Percentiles rank a stretch among this genome's conserved stretches.
Evolutionary conservation across 2,888 invertebrate species (phyloP).

Genomic region (Acronicta aceris): DNA sequence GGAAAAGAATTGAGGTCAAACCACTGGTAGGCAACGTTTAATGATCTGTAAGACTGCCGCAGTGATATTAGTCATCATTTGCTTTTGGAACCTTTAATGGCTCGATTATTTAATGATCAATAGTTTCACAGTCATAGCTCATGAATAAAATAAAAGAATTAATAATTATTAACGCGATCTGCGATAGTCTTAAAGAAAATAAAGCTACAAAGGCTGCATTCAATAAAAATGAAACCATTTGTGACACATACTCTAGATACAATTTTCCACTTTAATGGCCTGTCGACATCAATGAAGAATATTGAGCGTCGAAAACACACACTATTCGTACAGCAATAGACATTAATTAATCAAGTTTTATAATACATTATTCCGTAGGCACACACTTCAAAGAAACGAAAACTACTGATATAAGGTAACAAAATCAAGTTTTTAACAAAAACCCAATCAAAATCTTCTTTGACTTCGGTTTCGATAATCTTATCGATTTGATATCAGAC

Average conservation of each 20-base stretch:
- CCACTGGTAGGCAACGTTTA: slow-evolving; percentile 6
- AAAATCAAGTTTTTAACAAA: slow-evolving; percentile 20
- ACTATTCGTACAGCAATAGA: not conserved
- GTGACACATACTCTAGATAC: too few species aligned
- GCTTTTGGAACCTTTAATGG: slow-evolving; percentile 2
- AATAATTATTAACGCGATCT: too few species aligned
- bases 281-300: slow-evolving; percentile 22
- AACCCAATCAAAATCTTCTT: slow-evolving; percentile 29
- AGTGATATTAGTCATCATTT: not conserved
- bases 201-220: too few species aligned
- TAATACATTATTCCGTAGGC: not conserved
- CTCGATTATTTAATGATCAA: slow-evolving; percentile 9
- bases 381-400: slow-evolving; percentile 6
- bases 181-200: too few species aligned
- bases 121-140: not conserved
- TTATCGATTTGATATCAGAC: slow-evolving; percentile 59
- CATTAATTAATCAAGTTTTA: not conserved
- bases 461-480: slow-evolving; percentile 49
- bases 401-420: slow-evolving; percentile 14
- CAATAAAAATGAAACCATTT: too few species aligned
- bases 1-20: slow-evolving; percentile 48
- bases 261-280: slow-evolving; percentile 17
- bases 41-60: not conserved
- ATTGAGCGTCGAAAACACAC: slow-evolving; percentile 2
- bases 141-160: too few species aligned